Evolutionary conservation across 2,888 invertebrate genomes (phyloP), one percentile per base, ranked within the genome.

Genomic region (Ceraclea dissimilis): DNA sequence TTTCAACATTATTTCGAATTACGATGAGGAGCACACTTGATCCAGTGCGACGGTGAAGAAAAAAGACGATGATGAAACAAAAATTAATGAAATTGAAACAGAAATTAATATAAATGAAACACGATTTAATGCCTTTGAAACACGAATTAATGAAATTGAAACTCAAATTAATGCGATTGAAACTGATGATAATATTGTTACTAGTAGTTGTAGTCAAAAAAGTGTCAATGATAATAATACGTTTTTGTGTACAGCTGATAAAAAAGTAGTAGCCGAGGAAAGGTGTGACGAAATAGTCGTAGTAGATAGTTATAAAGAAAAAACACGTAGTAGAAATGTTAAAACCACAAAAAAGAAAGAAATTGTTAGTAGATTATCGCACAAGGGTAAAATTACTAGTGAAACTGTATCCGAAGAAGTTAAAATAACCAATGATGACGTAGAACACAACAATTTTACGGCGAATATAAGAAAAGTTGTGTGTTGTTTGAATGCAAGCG

Each of bases 1-100:
- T 64, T 66, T 77, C 64, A 74, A 77, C 66, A 68, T 77, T 63
- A 76, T 77, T 56, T 75, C 74, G 47, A 77, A 73, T 63, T 78
- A 76, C 52, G 75, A 73, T 39, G 71, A 73, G 54, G 68, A 76
- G 66, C 76, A 76, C 67, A 77, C 78, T 74, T 78, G 78, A 78
- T 78, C 77, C 77, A 76, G 75, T 58, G 75, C 52, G 31, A 56
- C 53, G 17, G 50, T 34, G 21, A 17, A n/a, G n/a, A 49, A 49
- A 21, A 33, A 20, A 43, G 16, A 39, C 13, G 39, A 39, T n/a
- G 26, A 26, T n/a, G 22, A 51, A 52, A 17, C 19, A 16, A 44
- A 57, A 33, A n/a, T n/a, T n/a, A 48, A 39, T 22, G 49, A 49
- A n/a, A 49, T 43, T 20, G 19, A 49, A 49, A 2, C 16, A 10